phyloP scores from a whole-genome alignment of 2,113 vertebrate species.

The Pterocles burchelli region DNA sequence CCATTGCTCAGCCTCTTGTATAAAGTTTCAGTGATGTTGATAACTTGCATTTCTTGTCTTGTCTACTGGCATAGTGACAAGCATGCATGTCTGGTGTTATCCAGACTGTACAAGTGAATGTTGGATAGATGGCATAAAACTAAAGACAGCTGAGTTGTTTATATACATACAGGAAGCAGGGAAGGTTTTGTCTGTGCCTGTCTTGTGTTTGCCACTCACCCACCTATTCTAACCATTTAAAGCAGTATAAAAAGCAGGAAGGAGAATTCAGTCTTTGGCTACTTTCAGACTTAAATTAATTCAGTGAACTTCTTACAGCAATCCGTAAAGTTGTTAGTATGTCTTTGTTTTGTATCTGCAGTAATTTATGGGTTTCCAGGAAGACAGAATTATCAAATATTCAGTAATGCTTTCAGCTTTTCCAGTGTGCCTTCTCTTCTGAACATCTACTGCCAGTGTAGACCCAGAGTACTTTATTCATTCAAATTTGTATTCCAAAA shows the following conservation, averaged over 20 bases:
- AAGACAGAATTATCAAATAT: background rate
- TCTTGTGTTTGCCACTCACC: background rate
- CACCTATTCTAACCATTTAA: background rate
- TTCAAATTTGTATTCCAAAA: slow-evolving; percentile 45
- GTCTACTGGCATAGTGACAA: background rate
- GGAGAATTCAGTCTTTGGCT: background rate
- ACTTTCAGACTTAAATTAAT: background rate
- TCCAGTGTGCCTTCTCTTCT: background rate
- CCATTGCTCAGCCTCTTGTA: background rate
- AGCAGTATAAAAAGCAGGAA: background rate
- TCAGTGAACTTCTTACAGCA: background rate
- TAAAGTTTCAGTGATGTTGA: background rate
- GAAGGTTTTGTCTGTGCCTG: slow-evolving; percentile 21
- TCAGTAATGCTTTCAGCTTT: background rate
- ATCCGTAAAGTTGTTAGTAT: background rate
- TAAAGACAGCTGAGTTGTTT: slow-evolving; percentile 32
- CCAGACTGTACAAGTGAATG: background rate
- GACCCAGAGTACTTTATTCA: background rate
- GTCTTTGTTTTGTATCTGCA: background rate
- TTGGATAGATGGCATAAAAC: background rate
- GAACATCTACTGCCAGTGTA: background rate
- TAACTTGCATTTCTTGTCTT: slow-evolving; percentile 7
- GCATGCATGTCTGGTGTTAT: background rate
- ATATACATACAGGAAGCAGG: background rate
- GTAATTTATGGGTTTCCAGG: background rate